Evolutionary conservation across 2,797 vertebrate species (phyloP), one percentile per base, ranked within the genome.

Genomic region (Phataginus tetradactyla): DNA sequence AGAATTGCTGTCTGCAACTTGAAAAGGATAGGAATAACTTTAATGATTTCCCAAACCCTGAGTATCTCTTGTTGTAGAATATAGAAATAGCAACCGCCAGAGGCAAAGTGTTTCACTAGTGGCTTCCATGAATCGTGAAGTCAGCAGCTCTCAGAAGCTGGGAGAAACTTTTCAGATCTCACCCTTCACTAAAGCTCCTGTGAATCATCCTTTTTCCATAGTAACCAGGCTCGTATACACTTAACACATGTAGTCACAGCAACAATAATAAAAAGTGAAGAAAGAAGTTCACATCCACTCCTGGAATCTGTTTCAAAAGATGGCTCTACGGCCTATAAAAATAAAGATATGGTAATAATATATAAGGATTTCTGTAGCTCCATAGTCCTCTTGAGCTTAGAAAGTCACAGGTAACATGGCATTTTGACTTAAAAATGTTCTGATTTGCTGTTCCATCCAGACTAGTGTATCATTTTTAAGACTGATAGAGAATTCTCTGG

Each of bases 11-110:
- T 96, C 96, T 97, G 93, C 74, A 93, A 96, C 95, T 95, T 97
- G 96, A 98, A 98, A 98, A 96, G 14, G 59, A 74, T 69, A 97
- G 97, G 96, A 98, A 98, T 89, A 93, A 97, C 83, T 88, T 95
- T 95, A 98, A 97, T 0, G 42, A 96, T 96, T 98, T 97, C 79
- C 93, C 95, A 85, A 94, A 97, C 32, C 42, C 20, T 72, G 93
- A 71, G 75, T 95, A 78, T 92, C 91, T 97, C 53, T 64, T 92
- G 69, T 84, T 92, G 18, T 95, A 97, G 94, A 94, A 97, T 95
- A 97, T 68, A 74, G 51, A 96, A 95, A 95, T 63, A 97, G 87
- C 84, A 97, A 85, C 78, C 98, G 78, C 79, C 80, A 77, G 90
- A 98, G n/a, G 94, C 96, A 96, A 95, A 94, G 18, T 80, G 81